Conservation (phyloP, 2,888 invertebrate species). For the Hyles lineata region DNA sequence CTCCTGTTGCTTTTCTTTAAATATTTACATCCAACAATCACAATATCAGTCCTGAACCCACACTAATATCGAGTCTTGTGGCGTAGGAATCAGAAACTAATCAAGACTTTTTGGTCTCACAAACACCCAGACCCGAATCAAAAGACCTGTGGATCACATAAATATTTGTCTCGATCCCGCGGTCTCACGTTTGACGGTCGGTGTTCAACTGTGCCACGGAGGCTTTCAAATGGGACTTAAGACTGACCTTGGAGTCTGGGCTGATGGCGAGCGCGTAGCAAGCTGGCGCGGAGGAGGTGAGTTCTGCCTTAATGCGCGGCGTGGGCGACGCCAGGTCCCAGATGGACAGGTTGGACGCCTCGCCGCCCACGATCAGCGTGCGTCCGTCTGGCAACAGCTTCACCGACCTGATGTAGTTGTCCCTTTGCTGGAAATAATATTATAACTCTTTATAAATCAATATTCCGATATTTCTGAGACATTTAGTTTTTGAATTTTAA, state of each 20-base stretch:
- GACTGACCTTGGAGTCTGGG: slow-evolving; percentile 92
- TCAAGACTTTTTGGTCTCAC: too few species aligned
- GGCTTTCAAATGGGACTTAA: background rate
- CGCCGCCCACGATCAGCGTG: slow-evolving; percentile 97
- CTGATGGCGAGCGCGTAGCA: slow-evolving; percentile 99
- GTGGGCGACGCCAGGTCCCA: slow-evolving; percentile 97
- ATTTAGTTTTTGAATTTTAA: too few species aligned
- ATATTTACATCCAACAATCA: too few species aligned
- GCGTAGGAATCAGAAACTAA: too few species aligned
- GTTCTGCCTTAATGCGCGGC: slow-evolving; percentile 95
- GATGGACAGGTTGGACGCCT: slow-evolving; percentile 96
- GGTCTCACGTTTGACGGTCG: too few species aligned
- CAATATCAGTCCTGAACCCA: too few species aligned
- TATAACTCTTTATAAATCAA: slow-evolving; percentile 29
- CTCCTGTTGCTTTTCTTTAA: too few species aligned
- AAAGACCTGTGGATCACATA: too few species aligned
- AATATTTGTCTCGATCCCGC: too few species aligned
- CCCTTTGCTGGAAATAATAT: slow-evolving; percentile 88
- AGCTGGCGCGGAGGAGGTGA: slow-evolving; percentile 97
- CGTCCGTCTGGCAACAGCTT: slow-evolving; percentile 96
- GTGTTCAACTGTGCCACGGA: too few species aligned
- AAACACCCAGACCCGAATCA: too few species aligned
- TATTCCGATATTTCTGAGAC: background rate
- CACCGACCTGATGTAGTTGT: slow-evolving; percentile 98
- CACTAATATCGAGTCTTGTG: too few species aligned